Conservation (phyloP, 2,797 vertebrate genomes). For the Molossus alvarezi region DNA sequence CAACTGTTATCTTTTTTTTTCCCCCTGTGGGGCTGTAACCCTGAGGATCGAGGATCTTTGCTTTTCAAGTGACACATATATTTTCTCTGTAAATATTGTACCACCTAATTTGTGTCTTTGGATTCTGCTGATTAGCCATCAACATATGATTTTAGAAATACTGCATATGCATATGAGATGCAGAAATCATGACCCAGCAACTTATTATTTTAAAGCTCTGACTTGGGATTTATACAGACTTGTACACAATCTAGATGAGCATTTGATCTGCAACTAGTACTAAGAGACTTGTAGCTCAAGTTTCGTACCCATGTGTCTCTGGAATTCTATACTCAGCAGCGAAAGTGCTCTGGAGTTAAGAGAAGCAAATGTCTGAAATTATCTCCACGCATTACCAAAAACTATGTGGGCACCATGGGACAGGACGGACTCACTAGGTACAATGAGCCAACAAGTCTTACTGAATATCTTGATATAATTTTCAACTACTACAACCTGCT, state of each 20-base stretch:
- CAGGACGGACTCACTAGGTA: not conserved
- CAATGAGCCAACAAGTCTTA: conserved; percentile 37
- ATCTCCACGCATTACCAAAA: not conserved
- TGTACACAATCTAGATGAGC: conserved; percentile 60
- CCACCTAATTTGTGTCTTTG: conserved; percentile 84
- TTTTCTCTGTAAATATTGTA: conserved; percentile 84
- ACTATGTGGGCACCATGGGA: not conserved
- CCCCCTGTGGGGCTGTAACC: conserved; percentile 55
- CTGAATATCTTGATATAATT: conserved; percentile 23
- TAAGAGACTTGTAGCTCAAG: conserved; percentile 59
- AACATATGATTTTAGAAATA: conserved; percentile 81
- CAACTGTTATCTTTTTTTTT: conserved; percentile 37
- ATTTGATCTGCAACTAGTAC: conserved; percentile 72
- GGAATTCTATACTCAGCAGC: conserved; percentile 58
- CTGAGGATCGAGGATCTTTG: conserved; percentile 69
- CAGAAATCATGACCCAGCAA: conserved; percentile 82
- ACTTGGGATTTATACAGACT: conserved; percentile 77
- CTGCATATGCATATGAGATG: conserved; percentile 75
- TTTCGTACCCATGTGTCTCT: conserved; percentile 55
- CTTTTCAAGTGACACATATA: conserved; percentile 78
- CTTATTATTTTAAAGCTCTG: conserved; percentile 78
- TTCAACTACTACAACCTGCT: not conserved
- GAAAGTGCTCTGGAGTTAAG: conserved; percentile 39
- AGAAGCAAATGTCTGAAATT: conserved; percentile 63
- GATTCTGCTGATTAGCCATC: conserved; percentile 83